phyloP scores from a whole-genome alignment of 2,797 vertebrate species.

The Argya squamiceps region DNA sequence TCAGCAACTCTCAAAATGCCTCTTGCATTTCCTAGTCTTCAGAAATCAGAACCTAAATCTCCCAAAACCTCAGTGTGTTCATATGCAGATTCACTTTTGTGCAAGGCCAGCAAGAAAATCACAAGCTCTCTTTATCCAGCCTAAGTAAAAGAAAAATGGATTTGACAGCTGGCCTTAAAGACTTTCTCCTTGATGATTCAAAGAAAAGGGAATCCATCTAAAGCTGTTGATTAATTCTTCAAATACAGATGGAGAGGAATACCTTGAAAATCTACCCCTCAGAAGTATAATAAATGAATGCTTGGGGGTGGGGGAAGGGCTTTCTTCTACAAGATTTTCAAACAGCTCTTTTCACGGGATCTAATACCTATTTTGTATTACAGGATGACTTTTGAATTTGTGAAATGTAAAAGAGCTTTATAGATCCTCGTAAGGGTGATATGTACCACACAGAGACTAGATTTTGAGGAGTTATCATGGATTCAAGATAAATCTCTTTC shows the following conservation, averaged over 20 bases:
- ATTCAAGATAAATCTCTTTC: not conserved
- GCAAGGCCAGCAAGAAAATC: slow-evolving; percentile 42
- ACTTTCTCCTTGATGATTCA: slow-evolving; percentile 16
- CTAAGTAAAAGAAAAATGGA: slow-evolving; percentile 5
- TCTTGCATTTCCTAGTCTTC: not conserved
- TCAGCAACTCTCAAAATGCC: not conserved
- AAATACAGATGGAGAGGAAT: slow-evolving; percentile 10
- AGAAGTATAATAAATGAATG: not conserved
- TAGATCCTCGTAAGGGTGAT: not conserved
- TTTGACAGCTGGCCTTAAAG: slow-evolving; percentile 53
- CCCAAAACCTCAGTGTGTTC: not conserved
- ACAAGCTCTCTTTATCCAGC: slow-evolving; percentile 2
- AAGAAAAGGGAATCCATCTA: slow-evolving; percentile 39
- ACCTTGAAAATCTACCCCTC: slow-evolving; percentile 15
- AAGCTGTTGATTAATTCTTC: slow-evolving; percentile 46
- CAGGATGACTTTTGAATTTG: not conserved
- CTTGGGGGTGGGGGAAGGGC: too few relatives aligned
- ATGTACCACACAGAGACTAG: not conserved
- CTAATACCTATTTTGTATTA: not conserved
- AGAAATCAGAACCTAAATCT: not conserved
- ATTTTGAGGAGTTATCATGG: not conserved
- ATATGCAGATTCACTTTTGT: slow-evolving; percentile 32
- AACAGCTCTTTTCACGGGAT: not conserved
- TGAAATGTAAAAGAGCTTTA: slow-evolving; percentile 2
- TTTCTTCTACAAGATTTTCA: not conserved